Evolutionary conservation across 2,113 vertebrate genomes (phyloP).

Genomic region (Regulus satrapa): DNA sequence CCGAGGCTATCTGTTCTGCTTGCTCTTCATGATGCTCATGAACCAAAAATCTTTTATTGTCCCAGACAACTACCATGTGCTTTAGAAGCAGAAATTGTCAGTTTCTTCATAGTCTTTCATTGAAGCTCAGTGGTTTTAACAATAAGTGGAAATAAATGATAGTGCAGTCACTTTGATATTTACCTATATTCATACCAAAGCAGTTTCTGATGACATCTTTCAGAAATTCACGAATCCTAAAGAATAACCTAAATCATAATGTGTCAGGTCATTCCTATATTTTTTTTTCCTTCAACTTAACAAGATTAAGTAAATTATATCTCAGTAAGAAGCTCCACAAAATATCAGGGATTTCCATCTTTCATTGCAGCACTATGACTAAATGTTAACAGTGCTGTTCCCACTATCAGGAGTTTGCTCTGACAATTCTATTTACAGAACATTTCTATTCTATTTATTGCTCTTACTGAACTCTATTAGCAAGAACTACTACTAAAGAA

Average conservation of each 20-base stretch:
- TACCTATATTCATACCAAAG: not conserved
- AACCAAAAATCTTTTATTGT: not conserved
- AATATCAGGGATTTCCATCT: not conserved
- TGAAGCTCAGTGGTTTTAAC: not conserved
- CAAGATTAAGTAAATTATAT: not conserved
- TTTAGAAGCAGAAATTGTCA: not conserved
- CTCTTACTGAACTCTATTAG: not conserved
- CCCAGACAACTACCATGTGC: not conserved
- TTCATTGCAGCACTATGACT: not conserved
- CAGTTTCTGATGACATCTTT: not conserved
- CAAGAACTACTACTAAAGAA: slow-evolving; percentile 39
- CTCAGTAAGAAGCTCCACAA: not conserved
- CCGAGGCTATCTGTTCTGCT: not conserved
- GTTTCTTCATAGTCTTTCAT: not conserved
- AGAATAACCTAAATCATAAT: slow-evolving; percentile 38
- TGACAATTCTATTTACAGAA: not conserved
- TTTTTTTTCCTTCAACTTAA: not conserved
- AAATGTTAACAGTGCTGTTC: not conserved
- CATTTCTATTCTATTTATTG: not conserved
- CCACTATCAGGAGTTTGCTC: not conserved
- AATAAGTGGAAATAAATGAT: not conserved
- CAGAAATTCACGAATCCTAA: slow-evolving; percentile 11
- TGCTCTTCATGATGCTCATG: not conserved
- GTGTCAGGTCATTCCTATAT: not conserved
- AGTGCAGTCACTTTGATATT: not conserved